phyloP scores from a whole-genome alignment of 2,113 vertebrate genomes.

The Tichodroma muraria region DNA sequence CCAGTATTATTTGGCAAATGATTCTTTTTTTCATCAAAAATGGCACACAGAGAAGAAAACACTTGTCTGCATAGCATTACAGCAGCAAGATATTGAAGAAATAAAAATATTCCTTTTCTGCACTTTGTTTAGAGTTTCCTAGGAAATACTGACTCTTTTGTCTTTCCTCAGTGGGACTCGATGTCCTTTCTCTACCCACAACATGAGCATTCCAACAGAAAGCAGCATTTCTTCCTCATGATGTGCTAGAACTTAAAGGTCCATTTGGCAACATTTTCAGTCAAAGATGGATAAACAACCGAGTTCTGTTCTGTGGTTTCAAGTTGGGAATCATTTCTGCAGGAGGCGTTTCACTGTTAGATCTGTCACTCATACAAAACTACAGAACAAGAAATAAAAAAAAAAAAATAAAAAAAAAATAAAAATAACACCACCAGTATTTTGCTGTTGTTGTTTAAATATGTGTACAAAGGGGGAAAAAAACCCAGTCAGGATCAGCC shows the following conservation, averaged over 20 bases:
- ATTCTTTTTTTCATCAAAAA: conserved; percentile 77
- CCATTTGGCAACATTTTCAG: conserved; percentile 71
- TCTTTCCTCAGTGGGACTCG: conserved; percentile 56
- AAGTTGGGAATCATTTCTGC: conserved; percentile 35
- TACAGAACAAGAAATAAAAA: conserved; percentile 13
- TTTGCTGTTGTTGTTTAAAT: conserved; percentile 32
- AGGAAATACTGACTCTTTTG: conserved; percentile 62
- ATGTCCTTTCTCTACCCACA: conserved; percentile 63
- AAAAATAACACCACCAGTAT: conserved; percentile 27
- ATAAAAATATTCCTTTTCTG: conserved; percentile 78
- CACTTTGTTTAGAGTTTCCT: conserved; percentile 70
- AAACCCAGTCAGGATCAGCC: conserved; percentile 30
- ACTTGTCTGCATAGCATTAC: conserved; percentile 87
- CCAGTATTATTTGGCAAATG: conserved; percentile 88
- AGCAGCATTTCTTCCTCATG: conserved; percentile 65
- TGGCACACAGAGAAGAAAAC: conserved; percentile 78
- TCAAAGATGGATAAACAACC: conserved; percentile 35
- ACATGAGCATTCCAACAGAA: conserved; percentile 54
- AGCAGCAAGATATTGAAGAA: conserved; percentile 82
- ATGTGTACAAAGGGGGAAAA: background rate
- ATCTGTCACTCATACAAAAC: conserved; percentile 56
- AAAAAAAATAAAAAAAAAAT: background rate
- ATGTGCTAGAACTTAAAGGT: conserved; percentile 54
- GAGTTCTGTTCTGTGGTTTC: conserved; percentile 53
- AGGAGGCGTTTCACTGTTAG: conserved; percentile 46